These are phyloP conservation scores for Cynaeus angustus DNA, from an alignment of 2,888 invertebrate genomes.

Conservation along the genomic window DNA sequence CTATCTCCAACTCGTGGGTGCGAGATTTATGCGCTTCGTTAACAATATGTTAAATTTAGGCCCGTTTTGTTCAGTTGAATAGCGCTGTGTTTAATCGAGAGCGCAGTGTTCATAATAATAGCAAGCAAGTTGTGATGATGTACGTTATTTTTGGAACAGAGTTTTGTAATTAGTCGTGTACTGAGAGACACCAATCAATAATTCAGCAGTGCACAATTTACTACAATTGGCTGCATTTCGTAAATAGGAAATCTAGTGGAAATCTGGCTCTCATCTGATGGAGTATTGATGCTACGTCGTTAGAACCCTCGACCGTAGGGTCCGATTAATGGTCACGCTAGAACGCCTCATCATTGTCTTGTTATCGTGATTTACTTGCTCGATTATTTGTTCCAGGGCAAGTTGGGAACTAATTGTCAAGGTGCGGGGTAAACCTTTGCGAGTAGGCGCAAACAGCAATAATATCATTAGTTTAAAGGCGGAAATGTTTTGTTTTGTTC, in stretches of 20 bases:
- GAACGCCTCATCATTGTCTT: conserved; percentile 63
- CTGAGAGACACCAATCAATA: conserved; percentile 25
- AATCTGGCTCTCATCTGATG: conserved; percentile 44
- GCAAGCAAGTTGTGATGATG: conserved; percentile 7
- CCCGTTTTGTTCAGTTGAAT: conserved; percentile 3
- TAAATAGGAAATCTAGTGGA: conserved; percentile 46
- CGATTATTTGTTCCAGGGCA: conserved; percentile 58
- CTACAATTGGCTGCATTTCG: conserved; percentile 41
- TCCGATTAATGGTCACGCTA: conserved; percentile 62
- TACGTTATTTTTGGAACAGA: conserved; percentile 12
- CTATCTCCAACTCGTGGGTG: neutral
- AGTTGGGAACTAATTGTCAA: conserved; percentile 57
- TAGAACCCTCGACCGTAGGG: conserved; percentile 51
- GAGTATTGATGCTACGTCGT: conserved; percentile 57
- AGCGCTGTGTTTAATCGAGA: conserved; percentile 7
- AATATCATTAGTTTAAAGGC: too few species aligned
- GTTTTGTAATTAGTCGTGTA: conserved; percentile 22
- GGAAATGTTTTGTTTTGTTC: too few species aligned
- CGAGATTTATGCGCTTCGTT: conserved; percentile 11
- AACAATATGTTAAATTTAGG: conserved; percentile 15
- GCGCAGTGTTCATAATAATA: conserved; percentile 13
- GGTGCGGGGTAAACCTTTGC: conserved; percentile 46
- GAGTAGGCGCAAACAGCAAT: too few species aligned
- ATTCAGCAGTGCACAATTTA: conserved; percentile 32
- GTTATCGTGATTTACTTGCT: conserved; percentile 63